A percentile compares a stretch with the other conserved stretches of the same genome.
These are phyloP conservation scores for Eupithecia centaureata DNA, from an alignment of 2,888 invertebrate genomes.

Conservation along the genomic window DNA sequence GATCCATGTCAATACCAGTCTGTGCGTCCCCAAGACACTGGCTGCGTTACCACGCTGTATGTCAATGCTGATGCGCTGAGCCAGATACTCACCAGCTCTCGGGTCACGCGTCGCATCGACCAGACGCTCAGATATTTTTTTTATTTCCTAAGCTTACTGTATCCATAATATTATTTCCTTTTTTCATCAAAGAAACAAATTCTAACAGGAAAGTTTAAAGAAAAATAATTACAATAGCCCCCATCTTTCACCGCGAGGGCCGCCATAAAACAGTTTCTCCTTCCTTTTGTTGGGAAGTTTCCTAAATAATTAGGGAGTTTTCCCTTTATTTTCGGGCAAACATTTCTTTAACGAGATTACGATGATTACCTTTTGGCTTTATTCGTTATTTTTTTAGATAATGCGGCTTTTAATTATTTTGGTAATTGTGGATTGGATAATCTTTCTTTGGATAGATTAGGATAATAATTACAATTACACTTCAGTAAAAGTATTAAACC, in stretches of 20 bases:
- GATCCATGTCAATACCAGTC: neutral
- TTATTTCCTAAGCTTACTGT: no score
- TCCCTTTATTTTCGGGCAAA: conserved; percentile 64
- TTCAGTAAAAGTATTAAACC: no score
- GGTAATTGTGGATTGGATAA: conserved; percentile 2
- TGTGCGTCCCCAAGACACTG: no score
- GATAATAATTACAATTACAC: no score
- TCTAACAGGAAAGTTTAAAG: conserved; percentile 68
- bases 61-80: no score
- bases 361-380: conserved; percentile 68
- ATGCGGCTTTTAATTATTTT: conserved; percentile 25
- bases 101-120: no score
- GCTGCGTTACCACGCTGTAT: no score
- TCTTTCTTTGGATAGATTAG: neutral
- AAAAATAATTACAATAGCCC: conserved; percentile 79
- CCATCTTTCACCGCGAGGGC: conserved; percentile 58
- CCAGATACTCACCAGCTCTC: no score
- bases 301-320: conserved; percentile 76
- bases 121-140: no score
- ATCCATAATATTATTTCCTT: conserved; percentile 46
- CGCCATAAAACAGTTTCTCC: conserved; percentile 34
- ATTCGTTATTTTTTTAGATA: conserved; percentile 28
- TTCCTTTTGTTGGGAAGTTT: conserved; percentile 59
- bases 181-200: conserved; percentile 62
- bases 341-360: conserved; percentile 75